A percentile compares a stretch with the other conserved stretches of the same genome.
Conservation (phyloP, 2,797 vertebrate species). For the Myiothlypis coronata region DNA sequence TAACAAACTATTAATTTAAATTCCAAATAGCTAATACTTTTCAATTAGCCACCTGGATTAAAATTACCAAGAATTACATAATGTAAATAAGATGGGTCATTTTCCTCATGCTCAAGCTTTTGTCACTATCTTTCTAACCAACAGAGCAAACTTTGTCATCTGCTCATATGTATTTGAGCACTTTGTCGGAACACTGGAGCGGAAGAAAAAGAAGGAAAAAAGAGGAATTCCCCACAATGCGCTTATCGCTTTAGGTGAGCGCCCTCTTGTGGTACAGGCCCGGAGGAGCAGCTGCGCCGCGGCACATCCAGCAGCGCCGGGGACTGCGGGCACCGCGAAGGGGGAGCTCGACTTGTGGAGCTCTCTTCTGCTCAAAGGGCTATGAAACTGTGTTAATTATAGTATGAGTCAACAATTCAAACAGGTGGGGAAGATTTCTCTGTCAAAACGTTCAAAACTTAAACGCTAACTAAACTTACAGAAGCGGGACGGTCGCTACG, state of each 20-base stretch:
- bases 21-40: background rate
- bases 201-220: background rate
- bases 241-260: background rate
- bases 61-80: background rate
- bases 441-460: background rate
- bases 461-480: background rate
- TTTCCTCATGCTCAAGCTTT: background rate
- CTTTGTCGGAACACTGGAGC: fast-evolving
- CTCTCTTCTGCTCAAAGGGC: background rate
- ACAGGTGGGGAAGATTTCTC: background rate
- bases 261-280: slow-evolving; percentile 21
- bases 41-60: background rate
- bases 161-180: background rate
- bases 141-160: too few relatives aligned
- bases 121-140: background rate
- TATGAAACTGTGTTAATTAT: background rate
- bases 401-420: background rate
- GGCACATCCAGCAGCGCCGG: too few relatives aligned
- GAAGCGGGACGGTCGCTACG: background rate
- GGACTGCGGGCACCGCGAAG: fast-evolving
- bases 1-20: background rate
- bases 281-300: background rate
- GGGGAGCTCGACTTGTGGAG: fast-evolving
- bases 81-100: background rate
- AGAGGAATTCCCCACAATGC: fast-evolving